Conservation (phyloP, 2,113 vertebrate species). For the Naja naja region DNA sequence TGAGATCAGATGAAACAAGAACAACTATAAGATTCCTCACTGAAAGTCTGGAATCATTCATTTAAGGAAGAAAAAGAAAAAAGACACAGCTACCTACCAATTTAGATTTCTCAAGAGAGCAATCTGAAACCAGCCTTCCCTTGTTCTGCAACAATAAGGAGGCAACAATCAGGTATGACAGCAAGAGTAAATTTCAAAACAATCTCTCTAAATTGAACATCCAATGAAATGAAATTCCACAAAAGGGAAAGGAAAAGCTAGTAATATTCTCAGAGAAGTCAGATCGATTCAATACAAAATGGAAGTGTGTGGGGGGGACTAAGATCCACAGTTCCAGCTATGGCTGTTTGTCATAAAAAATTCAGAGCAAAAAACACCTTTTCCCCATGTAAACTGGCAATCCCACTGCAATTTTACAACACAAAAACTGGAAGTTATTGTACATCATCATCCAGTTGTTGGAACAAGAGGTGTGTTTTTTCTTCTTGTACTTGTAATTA, state of each 20-base stretch:
- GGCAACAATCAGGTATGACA: not conserved
- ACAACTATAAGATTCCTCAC: not conserved
- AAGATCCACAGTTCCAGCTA: not conserved
- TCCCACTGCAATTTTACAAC: not conserved
- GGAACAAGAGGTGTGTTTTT: not conserved
- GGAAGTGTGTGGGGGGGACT: too few species aligned
- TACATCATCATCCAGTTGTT: not conserved
- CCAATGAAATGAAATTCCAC: not conserved
- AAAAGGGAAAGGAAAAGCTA: conserved; percentile 3
- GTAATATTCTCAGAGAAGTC: not conserved
- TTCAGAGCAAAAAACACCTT: not conserved
- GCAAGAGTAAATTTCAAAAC: not conserved
- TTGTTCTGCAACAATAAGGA: not conserved
- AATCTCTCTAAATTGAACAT: not conserved
- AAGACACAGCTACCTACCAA: not conserved
- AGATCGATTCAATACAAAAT: not conserved
- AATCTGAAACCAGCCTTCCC: fast-evolving
- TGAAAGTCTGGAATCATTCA: not conserved
- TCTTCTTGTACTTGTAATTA: not conserved
- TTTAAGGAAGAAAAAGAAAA: fast-evolving
- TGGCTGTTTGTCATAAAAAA: not conserved
- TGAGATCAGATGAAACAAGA: not conserved
- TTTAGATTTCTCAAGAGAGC: fast-evolving
- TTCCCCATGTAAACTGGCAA: not conserved
- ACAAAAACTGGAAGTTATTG: not conserved